phyloP scores from a whole-genome alignment of 2,797 vertebrate species.

The Parambassis ranga region DNA sequence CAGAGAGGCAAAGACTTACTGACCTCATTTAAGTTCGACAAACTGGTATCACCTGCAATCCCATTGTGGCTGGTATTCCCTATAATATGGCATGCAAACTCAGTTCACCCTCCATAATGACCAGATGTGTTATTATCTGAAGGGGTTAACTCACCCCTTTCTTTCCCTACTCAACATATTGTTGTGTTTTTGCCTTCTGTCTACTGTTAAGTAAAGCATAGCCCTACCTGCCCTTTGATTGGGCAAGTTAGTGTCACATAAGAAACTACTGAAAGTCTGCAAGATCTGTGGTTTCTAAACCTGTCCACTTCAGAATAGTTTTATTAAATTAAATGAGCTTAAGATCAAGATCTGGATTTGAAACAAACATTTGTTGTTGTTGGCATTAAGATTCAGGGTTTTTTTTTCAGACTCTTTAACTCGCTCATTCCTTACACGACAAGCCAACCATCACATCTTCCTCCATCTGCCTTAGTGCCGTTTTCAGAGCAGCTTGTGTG shows the following conservation, averaged over 20 bases:
- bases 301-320: neutral
- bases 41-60: neutral
- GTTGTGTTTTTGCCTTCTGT: too few species aligned
- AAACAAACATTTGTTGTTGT: neutral
- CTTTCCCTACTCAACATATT: too few species aligned
- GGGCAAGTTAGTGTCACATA: too few species aligned
- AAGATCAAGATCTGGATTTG: neutral
- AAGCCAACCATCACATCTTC: conserved; percentile 40
- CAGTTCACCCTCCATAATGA: neutral
- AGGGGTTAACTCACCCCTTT: too few species aligned
- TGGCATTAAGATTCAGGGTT: neutral
- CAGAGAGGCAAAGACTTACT: neutral
- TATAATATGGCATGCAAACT: neutral
- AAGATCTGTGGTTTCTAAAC: neutral
- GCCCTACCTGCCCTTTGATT: too few species aligned
- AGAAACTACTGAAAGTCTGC: too few species aligned
- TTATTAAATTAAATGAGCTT: neutral
- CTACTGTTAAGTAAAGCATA: too few species aligned
- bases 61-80: neutral
- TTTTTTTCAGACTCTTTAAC: conserved; percentile 11
- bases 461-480: conserved; percentile 12
- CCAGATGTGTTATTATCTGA: too few species aligned
- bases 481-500: conserved; percentile 26
- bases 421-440: conserved; percentile 27
- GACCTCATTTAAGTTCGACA: neutral